Base-by-base conservation (phyloP, 2,888 invertebrate genomes). In the Nymphalis c-album region DNA sequence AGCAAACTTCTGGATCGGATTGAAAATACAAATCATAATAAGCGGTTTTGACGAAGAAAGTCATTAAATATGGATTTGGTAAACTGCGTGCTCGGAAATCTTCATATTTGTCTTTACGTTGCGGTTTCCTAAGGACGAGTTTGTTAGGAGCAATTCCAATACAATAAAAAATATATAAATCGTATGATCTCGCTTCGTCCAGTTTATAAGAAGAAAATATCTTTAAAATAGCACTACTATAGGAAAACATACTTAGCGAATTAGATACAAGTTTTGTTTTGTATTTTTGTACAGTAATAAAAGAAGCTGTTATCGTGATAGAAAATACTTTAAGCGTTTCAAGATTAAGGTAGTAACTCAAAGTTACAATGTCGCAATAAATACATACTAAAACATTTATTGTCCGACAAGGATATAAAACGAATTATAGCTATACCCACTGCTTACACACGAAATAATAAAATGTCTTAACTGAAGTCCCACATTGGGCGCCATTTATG, bases 41-140 rank as follows among this genome's bases (percentile, higher is more conserved):
- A 64, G 45, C 40, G 4, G 35, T 61, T 68, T 61, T 61, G 61
- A 68, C 35, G 61, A 60, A 62, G 60, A 50, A 46, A 18, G 60
- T 67, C 63, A 69, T 69, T 55, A 63, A 69, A 63, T 63, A 69
- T 69, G 69, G 63, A 63, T 69, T 60, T 60, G 31, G 61, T 57
- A 61, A 61, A 40, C 55, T 47, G 46, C 48, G 46, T 53, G 60
- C 10, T 16, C 45, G 40, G 40, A 4, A 40, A 61, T 50, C 26
- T 18, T 53, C 16, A 63, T 48, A 48, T 60, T 63, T 60, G 60
- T 65, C 46, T 60, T 40, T 13, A 13, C 13, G 13, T 40, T 13
- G 40, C 13, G 13, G 13, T 40, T 40, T 40, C 13, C 13, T 13
- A 40, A 40, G 40, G 4, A 13, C 13, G 10, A 40, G 13, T 40